Evolutionary conservation across 2,888 invertebrate species (phyloP).

Genomic region (Lamellibrachia satsuma): DNA sequence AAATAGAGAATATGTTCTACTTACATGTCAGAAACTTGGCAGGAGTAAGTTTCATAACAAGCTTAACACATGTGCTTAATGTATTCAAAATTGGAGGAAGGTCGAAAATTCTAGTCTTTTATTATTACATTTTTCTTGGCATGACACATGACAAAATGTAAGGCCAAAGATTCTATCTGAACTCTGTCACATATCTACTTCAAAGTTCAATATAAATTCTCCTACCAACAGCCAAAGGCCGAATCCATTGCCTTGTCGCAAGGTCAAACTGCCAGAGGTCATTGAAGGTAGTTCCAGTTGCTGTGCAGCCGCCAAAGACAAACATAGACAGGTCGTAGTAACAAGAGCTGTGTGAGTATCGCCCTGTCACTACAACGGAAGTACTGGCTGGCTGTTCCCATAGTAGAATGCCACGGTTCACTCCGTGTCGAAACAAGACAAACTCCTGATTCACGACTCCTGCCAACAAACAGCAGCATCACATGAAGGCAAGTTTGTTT

Average conservation of each 20-base stretch:
- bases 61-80: background rate
- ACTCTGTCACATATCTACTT: background rate
- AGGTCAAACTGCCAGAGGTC: slow-evolving; percentile 95
- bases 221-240: slow-evolving; percentile 64
- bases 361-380: slow-evolving; percentile 83
- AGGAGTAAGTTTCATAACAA: background rate
- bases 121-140: too few species aligned
- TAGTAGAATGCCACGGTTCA: slow-evolving; percentile 61
- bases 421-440: slow-evolving; percentile 79
- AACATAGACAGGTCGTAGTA: slow-evolving; percentile 73
- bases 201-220: background rate
- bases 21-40: background rate
- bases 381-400: slow-evolving; percentile 58
- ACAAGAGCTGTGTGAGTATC: slow-evolving; percentile 92
- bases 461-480: slow-evolving; percentile 65
- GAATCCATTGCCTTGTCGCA: slow-evolving; percentile 82
- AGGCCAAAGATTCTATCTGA: background rate
- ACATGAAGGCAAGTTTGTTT: slow-evolving; percentile 14
- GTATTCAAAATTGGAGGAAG: background rate
- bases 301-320: slow-evolving; percentile 95
- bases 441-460: slow-evolving; percentile 82
- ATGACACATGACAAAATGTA: background rate
- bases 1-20: background rate
- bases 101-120: too few species aligned
- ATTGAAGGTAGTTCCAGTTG: slow-evolving; percentile 93